These are phyloP conservation scores for Noctuana brunneofusca DNA, from an alignment of 2,888 invertebrate species.

Conservation along the genomic window DNA sequence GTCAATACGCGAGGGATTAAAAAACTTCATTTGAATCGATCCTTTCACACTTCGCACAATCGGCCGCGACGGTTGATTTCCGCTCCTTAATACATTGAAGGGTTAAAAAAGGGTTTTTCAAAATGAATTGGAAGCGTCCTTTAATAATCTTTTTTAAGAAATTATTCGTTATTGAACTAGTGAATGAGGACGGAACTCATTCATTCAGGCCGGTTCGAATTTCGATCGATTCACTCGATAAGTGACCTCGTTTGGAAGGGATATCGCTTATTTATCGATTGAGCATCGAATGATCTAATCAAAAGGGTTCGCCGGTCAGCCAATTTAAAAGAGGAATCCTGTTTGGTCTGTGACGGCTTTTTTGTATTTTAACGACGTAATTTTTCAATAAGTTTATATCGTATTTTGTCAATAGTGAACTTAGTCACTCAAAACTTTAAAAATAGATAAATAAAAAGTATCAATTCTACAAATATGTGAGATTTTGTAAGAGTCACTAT, in stretches of 20 bases:
- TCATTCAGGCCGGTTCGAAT: slow-evolving; percentile 75
- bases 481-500: slow-evolving; percentile 17
- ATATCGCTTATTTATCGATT: slow-evolving; percentile 80
- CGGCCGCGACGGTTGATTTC: slow-evolving; percentile 79
- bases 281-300: slow-evolving; percentile 65
- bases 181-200: slow-evolving; percentile 59
- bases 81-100: slow-evolving; percentile 64
- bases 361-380: slow-evolving; percentile 1
- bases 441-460: slow-evolving; percentile 10
- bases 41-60: slow-evolving; percentile 80
- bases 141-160: slow-evolving; percentile 50
- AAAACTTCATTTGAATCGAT: slow-evolving; percentile 76
- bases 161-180: slow-evolving; percentile 52
- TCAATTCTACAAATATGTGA: slow-evolving; percentile 11
- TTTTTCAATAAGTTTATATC: slow-evolving; percentile 1
- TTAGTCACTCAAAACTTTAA: slow-evolving; percentile 22
- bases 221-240: slow-evolving; percentile 81
- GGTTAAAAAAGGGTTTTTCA: slow-evolving; percentile 45
- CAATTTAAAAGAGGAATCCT: slow-evolving; percentile 39
- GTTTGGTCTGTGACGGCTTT: slow-evolving; percentile 29
- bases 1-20: slow-evolving; percentile 67
- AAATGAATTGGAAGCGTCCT: slow-evolving; percentile 65
- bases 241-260: slow-evolving; percentile 78
- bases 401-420: slow-evolving; percentile 6
- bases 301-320: slow-evolving; percentile 44